Conservation (phyloP, 2,888 invertebrate genomes). For the Stenodera caucasica region DNA sequence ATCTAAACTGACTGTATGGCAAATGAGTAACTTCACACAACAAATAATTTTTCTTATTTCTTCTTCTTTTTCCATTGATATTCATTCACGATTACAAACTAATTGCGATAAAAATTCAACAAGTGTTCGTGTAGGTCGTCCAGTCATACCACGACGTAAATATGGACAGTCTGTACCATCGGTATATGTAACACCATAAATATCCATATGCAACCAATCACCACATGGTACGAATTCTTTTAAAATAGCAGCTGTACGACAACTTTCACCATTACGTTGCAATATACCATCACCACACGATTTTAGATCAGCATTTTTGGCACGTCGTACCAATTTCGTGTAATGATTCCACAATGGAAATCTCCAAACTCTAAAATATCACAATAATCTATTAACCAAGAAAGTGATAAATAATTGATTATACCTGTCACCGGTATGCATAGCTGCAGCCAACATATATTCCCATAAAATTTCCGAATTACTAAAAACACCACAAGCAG, state of each 20-base stretch:
- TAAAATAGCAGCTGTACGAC: slow-evolving; percentile 78
- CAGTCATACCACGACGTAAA: slow-evolving; percentile 68
- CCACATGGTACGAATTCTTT: slow-evolving; percentile 70
- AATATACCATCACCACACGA: slow-evolving; percentile 58
- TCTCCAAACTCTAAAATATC: slow-evolving; percentile 74
- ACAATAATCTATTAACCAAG: too few species aligned
- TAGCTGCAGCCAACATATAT: slow-evolving; percentile 68
- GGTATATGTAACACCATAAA: slow-evolving; percentile 73
- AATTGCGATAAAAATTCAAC: slow-evolving; percentile 70
- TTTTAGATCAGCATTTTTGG: slow-evolving; percentile 57
- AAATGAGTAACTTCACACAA: too few species aligned
- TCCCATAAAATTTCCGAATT: slow-evolving; percentile 71
- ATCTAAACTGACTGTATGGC: too few species aligned
- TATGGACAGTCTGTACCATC: slow-evolving; percentile 66
- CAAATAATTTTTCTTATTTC: too few species aligned
- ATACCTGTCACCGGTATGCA: slow-evolving; percentile 68
- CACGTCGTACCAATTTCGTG: slow-evolving; percentile 60
- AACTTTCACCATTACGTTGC: slow-evolving; percentile 65
- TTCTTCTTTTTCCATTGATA: too few species aligned
- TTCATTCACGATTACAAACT: slow-evolving; percentile 53
- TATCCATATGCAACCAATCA: slow-evolving; percentile 81
- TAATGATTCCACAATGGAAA: slow-evolving; percentile 79
- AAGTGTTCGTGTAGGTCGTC: slow-evolving; percentile 77
- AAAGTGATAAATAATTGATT: too few species aligned
- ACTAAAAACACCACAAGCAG: slow-evolving; percentile 74